Base-by-base conservation (phyloP, 2,888 invertebrate species). In the Habrosyne pyritoides region DNA sequence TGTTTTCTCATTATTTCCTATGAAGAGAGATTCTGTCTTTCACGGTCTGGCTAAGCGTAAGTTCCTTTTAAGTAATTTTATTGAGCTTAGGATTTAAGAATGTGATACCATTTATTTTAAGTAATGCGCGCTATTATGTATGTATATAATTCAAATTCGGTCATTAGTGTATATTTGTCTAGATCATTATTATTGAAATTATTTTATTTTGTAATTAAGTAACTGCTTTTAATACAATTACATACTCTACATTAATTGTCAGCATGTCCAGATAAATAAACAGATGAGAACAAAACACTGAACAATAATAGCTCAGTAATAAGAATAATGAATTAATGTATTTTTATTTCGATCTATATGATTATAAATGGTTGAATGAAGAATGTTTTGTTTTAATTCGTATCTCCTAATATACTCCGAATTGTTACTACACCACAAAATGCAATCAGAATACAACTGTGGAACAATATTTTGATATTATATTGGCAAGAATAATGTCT, bases 61-160 rank as follows among this genome's bases (percentile, higher is more conserved):
- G 91, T 91, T 91, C 91, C 91, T 91, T 83, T 73, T 79, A 77
- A 83, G 77, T 87, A 85, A 87, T 84, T 79, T 82, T 84, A 86
- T 85, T 83, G 78, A 79, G 70, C 77, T 78, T 87, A 88, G 84
- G 78, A 75, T 83, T 71, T 90, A 91, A 91, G 89, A 87, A 87
- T 88, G 91, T 91, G 91, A 91, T 91, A 91, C 91, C 90, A 91
- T 89, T 87, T 89, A 86, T 81, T 83, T 66, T 91, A 88, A 90
- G 91, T 77, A 81, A 84, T 82, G 74, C 81, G 80, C 83, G 79
- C 79, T 73, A 73, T 75, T 81, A 79, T 78, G 75, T 75, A 74
- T 83, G 75, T 83, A 81, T 82, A 77, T 87, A 78, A 75, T 67
- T 68, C 73, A 79, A 77, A 77, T 77, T 65, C 71, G 26, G 21